These are phyloP conservation scores for Drosophila ambigua DNA, from an alignment of 1,140 invertebrate species.

Conservation along the genomic window DNA sequence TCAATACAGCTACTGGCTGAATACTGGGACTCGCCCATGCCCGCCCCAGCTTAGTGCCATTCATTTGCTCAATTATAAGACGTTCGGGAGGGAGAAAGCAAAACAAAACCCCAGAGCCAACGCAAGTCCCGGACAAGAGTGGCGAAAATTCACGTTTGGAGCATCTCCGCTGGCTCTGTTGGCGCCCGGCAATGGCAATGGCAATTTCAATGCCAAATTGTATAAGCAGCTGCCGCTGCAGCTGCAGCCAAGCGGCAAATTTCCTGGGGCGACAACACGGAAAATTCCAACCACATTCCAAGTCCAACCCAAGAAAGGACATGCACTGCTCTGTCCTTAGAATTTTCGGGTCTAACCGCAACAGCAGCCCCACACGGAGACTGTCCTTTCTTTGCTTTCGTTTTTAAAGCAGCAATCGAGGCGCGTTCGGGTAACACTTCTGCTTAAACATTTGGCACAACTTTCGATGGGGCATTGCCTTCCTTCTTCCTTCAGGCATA, in stretches of 20 bases:
- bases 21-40: slow-evolving; percentile 7
- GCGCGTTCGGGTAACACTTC: background rate
- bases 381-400: too few species aligned
- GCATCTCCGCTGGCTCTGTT: too few species aligned
- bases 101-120: slow-evolving; percentile 23
- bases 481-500: too few species aligned
- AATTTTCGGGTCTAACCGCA: too few species aligned
- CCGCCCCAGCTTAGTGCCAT: slow-evolving; percentile 1
- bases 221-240: slow-evolving; percentile 58
- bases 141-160: too few species aligned
- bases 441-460: slow-evolving; percentile 29
- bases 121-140: background rate
- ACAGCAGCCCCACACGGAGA: too few species aligned
- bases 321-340: too few species aligned
- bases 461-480: slow-evolving; percentile 16
- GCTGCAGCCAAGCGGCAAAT: slow-evolving; percentile 62
- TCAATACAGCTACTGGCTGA: too few species aligned
- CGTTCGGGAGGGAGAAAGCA: slow-evolving; percentile 14
- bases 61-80: slow-evolving; percentile 54
- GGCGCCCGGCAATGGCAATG: background rate
- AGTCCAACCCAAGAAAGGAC: too few species aligned
- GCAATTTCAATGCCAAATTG: slow-evolving; percentile 64
- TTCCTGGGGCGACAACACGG: slow-evolving; percentile 54
- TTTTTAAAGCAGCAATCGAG: too few species aligned
- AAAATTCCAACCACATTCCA: slow-evolving; percentile 17